A percentile compares a stretch with the other conserved stretches of the same genome.
Evolutionary conservation across 1,140 invertebrate species (phyloP).

Genomic region (Uloborus diversus): DNA sequence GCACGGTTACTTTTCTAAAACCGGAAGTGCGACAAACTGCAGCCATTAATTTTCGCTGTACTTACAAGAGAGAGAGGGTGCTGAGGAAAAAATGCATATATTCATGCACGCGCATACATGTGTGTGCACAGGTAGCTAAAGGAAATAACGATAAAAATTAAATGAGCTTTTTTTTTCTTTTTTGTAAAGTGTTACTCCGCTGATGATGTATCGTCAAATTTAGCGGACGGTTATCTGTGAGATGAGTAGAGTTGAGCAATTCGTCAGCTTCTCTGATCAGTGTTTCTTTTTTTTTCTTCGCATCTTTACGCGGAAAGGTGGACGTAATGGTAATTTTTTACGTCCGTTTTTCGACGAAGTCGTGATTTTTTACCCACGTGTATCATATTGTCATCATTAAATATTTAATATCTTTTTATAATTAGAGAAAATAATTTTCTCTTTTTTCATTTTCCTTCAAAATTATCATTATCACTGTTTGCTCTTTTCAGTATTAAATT

Average conservation of each 20-base stretch:
- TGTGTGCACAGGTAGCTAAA: constrained; percentile 35
- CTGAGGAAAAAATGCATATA: constrained; percentile 13
- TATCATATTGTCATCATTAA: too few relatives aligned
- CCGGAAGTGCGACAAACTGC: constrained; percentile 54
- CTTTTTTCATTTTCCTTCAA: too few relatives aligned
- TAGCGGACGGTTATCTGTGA: constrained; percentile 34
- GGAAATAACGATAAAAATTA: constrained; percentile 56
- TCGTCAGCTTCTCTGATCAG: constrained; percentile 17
- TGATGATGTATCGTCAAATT: constrained; percentile 43
- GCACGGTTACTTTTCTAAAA: constrained; percentile 56
- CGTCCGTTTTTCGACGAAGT: too few relatives aligned
- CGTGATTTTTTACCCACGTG: too few relatives aligned
- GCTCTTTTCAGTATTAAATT: too few relatives aligned
- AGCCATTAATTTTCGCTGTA: constrained; percentile 55
- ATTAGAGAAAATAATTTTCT: too few relatives aligned
- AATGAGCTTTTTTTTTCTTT: constrained; percentile 50
- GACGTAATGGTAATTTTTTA: too few relatives aligned
- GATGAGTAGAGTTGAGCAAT: constrained; percentile 15
- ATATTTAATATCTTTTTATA: too few relatives aligned
- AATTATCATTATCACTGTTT: too few relatives aligned
- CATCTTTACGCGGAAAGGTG: too few relatives aligned
- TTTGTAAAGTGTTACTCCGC: constrained; percentile 13
- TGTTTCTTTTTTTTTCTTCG: neutral
- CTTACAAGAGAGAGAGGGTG: constrained; percentile 30
- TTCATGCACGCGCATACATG: constrained; percentile 22